Percentiles rank a stretch among this genome's conserved stretches.
Conservation (phyloP, 2,888 invertebrate species). For the Elgonia sp. region DNA sequence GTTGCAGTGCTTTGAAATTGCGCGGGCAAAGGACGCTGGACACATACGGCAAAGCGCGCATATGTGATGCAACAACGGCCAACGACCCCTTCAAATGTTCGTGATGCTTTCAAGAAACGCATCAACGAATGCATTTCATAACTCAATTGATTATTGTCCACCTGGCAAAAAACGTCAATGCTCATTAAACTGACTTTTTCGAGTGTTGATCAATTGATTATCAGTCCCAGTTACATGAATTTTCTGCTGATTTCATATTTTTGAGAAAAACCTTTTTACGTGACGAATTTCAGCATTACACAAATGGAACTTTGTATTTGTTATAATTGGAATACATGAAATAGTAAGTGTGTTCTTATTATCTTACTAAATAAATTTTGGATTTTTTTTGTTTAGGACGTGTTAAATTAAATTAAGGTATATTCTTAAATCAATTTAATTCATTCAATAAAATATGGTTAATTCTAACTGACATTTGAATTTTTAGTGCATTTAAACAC, state of each 20-base stretch:
- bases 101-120: constrained; percentile 51
- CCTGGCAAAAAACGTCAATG: neutral
- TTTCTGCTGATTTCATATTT: neutral
- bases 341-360: too few species aligned
- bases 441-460: too few species aligned
- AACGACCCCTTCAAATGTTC: constrained; percentile 54
- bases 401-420: too few species aligned
- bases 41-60: constrained; percentile 52
- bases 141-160: constrained; percentile 26
- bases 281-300: too few species aligned
- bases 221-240: neutral
- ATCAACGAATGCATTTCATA: constrained; percentile 26
- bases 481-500: too few species aligned
- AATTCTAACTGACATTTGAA: too few species aligned
- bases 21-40: constrained; percentile 69
- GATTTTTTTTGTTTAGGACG: too few species aligned
- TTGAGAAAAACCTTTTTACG: neutral
- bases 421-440: too few species aligned
- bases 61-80: constrained; percentile 59
- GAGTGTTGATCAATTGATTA: neutral
- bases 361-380: too few species aligned
- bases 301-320: too few species aligned
- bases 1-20: constrained; percentile 73
- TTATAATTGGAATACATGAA: too few species aligned
- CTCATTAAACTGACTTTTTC: neutral